These are phyloP conservation scores for Aphaenogaster rudis DNA, from an alignment of 1,140 invertebrate genomes.

Conservation along the genomic window DNA sequence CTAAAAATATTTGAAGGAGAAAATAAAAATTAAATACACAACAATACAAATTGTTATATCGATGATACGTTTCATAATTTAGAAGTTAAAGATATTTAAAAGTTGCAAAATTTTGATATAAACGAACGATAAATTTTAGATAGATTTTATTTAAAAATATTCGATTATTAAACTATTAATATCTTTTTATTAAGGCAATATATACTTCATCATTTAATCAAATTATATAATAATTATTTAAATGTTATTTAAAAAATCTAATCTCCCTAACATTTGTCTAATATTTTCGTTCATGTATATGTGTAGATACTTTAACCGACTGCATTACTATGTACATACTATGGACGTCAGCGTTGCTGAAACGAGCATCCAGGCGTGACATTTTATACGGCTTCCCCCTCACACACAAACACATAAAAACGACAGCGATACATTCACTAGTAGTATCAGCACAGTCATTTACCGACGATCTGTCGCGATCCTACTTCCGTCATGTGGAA, in stretches of 20 bases:
- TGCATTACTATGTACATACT: slow-evolving; percentile 5
- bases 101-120: no score
- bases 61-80: not conserved
- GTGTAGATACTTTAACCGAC: not conserved
- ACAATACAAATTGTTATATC: not conserved
- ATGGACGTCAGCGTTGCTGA: slow-evolving; percentile 8
- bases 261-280: not conserved
- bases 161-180: not conserved
- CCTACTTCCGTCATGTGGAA: slow-evolving; percentile 52
- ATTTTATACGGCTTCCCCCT: slow-evolving; percentile 38
- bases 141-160: not conserved
- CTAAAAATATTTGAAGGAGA: not conserved
- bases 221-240: not conserved
- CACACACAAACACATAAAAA: slow-evolving; percentile 25
- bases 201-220: not conserved
- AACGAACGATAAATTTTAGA: not conserved
- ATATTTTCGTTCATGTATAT: not conserved
- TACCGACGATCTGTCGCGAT: slow-evolving; percentile 48
- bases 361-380: slow-evolving; percentile 50
- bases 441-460: slow-evolving; percentile 40
- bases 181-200: not conserved
- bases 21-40: not conserved
- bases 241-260: slow-evolving; percentile 4
- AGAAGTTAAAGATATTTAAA: no score
- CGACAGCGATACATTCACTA: slow-evolving; percentile 20